Percentiles rank a stretch among this genome's conserved stretches.
phyloP scores from a whole-genome alignment of 2,797 vertebrate species.

The Neosalanx taihuensis region DNA sequence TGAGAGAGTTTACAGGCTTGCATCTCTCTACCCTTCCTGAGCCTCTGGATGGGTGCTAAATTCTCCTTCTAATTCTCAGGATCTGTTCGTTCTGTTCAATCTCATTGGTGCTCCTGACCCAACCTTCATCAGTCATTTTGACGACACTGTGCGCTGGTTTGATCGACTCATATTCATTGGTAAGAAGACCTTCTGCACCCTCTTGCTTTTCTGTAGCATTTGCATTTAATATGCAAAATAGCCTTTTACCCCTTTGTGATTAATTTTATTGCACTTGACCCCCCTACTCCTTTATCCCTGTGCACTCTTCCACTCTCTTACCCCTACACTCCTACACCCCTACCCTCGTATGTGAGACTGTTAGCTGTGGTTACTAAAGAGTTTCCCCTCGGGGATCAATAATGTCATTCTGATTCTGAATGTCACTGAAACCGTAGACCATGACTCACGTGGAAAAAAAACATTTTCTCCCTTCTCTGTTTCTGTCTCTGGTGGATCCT shows the following conservation, averaged over 20 bases:
- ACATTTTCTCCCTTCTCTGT: too few species aligned
- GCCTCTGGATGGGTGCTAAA: neutral
- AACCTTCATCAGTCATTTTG: constrained; percentile 75
- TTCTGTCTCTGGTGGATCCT: too few species aligned
- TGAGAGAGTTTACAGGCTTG: neutral
- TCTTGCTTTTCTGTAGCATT: neutral
- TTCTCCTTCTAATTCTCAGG: constrained; percentile 51
- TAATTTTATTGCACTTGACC: too few species aligned
- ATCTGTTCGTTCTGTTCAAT: constrained; percentile 79
- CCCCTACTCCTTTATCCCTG: too few species aligned
- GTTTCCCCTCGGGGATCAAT: too few species aligned
- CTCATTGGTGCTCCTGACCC: constrained; percentile 72
- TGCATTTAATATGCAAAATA: neutral
- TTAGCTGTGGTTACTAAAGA: too few species aligned
- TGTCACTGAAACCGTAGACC: neutral
- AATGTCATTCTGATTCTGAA: too few species aligned
- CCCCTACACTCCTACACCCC: too few species aligned
- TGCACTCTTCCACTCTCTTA: too few species aligned
- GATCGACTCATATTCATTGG: constrained; percentile 69
- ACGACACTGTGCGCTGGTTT: constrained; percentile 72
- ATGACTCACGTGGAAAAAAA: too few species aligned
- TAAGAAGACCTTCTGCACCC: constrained; percentile 27
- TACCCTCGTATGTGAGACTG: too few species aligned
- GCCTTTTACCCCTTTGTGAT: too few species aligned
- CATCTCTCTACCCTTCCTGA: neutral